phyloP scores from a whole-genome alignment of 2,113 vertebrate genomes.

The Nesoenas mayeri region DNA sequence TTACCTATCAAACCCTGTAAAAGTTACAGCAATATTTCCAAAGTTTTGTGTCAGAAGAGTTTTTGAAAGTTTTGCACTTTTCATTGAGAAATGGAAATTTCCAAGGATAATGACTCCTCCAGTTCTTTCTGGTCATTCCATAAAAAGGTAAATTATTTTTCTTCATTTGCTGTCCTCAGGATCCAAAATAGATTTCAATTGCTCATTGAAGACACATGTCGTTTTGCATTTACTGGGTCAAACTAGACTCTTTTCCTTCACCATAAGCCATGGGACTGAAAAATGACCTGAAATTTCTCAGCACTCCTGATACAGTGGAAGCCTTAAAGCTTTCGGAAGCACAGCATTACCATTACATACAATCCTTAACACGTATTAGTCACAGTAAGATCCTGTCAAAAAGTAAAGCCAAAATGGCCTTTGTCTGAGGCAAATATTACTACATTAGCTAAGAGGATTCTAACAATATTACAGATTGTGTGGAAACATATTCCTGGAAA shows the following conservation, averaged over 20 bases:
- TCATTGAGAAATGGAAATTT: background rate
- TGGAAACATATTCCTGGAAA: background rate
- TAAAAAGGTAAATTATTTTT: background rate
- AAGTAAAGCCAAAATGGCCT: background rate
- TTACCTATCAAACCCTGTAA: background rate
- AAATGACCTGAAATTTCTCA: background rate
- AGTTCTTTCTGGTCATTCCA: background rate
- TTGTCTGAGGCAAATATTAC: slow-evolving; percentile 1
- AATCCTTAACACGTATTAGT: background rate
- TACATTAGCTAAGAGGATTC: background rate
- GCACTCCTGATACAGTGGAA: background rate
- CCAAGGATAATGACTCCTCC: background rate
- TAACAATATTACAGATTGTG: background rate
- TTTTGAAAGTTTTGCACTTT: background rate
- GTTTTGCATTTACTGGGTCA: background rate
- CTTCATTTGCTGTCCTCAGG: background rate
- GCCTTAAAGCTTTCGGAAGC: background rate
- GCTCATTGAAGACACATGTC: no score
- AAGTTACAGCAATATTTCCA: background rate
- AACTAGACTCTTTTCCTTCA: background rate
- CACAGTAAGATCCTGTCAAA: background rate
- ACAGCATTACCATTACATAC: background rate
- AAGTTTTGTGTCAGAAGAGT: background rate
- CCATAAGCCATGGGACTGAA: background rate
- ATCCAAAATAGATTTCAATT: background rate